Evolutionary conservation across 2,888 invertebrate genomes (phyloP).

Genomic region (Drosophila phalerata): DNA sequence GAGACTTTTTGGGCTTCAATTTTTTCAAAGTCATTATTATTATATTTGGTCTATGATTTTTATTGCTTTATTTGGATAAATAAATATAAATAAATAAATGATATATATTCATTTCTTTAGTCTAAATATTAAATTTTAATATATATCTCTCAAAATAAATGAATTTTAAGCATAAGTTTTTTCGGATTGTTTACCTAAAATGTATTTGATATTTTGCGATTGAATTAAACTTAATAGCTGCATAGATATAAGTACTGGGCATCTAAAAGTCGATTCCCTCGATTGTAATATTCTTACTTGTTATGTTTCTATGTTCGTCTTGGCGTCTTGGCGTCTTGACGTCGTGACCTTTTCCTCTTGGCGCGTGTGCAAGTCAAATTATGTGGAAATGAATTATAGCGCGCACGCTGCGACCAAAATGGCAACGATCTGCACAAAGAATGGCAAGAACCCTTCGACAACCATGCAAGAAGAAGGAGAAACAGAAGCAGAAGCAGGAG

Average conservation of each 20-base stretch:
- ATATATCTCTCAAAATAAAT: too few species aligned
- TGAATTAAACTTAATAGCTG: not conserved
- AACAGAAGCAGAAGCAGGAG: not conserved
- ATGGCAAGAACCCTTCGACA: conserved; percentile 1
- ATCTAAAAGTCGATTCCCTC: not conserved
- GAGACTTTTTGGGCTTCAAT: too few species aligned
- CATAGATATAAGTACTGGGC: not conserved
- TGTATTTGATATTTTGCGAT: too few species aligned
- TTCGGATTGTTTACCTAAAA: too few species aligned
- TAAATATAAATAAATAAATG: too few species aligned
- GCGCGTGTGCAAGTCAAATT: conserved; percentile 73
- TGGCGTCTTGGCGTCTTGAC: not conserved
- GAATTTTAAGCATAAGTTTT: too few species aligned
- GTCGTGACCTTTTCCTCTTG: not conserved
- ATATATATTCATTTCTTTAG: too few species aligned
- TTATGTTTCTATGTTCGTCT: not conserved
- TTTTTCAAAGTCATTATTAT: too few species aligned
- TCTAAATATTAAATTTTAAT: too few species aligned
- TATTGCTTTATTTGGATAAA: too few species aligned
- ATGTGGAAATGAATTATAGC: conserved; percentile 76
- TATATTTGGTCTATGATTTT: too few species aligned
- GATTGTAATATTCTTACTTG: not conserved
- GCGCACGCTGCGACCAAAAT: conserved; percentile 42
- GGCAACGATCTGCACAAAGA: conserved; percentile 20
- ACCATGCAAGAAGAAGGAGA: not conserved